Conservation (phyloP, 1,140 invertebrate species). For the Plutomurus gul region DNA sequence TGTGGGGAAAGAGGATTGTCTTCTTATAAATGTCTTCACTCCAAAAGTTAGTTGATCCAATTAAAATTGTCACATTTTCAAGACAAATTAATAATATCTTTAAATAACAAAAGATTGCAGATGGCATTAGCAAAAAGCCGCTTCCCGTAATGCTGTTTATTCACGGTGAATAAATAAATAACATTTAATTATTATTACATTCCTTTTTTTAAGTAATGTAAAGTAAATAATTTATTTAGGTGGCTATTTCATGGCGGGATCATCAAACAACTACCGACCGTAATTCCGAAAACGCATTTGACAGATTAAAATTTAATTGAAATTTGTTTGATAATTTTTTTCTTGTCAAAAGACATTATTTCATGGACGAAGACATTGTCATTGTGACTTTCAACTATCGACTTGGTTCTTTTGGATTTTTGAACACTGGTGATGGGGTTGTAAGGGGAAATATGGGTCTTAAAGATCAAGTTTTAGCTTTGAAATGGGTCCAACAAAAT, state of each 20-base stretch:
- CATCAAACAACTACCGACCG: not conserved
- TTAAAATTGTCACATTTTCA: not conserved
- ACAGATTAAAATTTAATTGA: no score
- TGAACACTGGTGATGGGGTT: not conserved
- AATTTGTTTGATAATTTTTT: not conserved
- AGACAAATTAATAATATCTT: not conserved
- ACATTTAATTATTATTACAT: no score
- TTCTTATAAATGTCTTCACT: slow-evolving; percentile 34
- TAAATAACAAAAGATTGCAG: not conserved
- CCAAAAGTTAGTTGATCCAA: slow-evolving; percentile 6
- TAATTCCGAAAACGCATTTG: not conserved
- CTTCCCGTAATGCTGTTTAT: slow-evolving; percentile 30
- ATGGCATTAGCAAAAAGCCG: not conserved
- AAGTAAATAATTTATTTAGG: no score
- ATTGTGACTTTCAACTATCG: slow-evolving; percentile 30
- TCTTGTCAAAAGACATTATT: not conserved
- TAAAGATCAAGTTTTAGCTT: slow-evolving; percentile 58
- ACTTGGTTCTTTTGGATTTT: not conserved
- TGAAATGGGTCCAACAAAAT: slow-evolving; percentile 56
- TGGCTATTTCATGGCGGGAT: not conserved
- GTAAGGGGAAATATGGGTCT: slow-evolving; percentile 47
- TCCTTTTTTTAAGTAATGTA: no score
- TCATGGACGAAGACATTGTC: slow-evolving; percentile 31
- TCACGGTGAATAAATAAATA: not conserved
- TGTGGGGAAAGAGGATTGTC: slow-evolving; percentile 69